Conservation (phyloP, 2,113 vertebrate genomes). For the Potamarius usumacintae region DNA sequence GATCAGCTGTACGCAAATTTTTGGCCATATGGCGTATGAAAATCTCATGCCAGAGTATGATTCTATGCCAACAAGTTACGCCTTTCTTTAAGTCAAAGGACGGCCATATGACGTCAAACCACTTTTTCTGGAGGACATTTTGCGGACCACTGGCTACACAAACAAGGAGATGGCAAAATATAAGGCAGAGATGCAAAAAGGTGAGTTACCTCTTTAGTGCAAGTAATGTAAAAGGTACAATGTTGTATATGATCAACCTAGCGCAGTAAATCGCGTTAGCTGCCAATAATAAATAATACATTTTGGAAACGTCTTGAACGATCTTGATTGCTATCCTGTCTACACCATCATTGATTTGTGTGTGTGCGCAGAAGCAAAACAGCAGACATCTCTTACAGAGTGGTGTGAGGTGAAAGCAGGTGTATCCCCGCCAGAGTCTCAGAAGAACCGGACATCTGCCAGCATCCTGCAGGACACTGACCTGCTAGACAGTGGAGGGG, state of each 20-base stretch:
- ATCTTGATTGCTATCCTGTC: neutral
- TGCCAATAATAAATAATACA: too few species aligned
- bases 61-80: neutral
- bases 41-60: neutral
- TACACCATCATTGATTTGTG: neutral
- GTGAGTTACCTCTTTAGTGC: constrained; percentile 61
- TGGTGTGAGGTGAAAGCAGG: constrained; percentile 80
- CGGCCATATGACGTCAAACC: constrained; percentile 90
- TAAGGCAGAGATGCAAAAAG: constrained; percentile 82
- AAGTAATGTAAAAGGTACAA: neutral
- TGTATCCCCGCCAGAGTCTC: constrained; percentile 61
- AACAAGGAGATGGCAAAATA: constrained; percentile 83
- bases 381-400: constrained; percentile 79
- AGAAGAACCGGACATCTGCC: constrained; percentile 63
- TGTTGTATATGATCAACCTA: too few species aligned
- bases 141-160: constrained; percentile 83
- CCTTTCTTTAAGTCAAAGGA: constrained; percentile 80
- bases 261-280: too few species aligned
- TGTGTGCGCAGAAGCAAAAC: constrained; percentile 76
- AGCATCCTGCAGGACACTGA: constrained; percentile 67
- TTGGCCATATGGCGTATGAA: neutral
- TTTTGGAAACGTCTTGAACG: neutral
- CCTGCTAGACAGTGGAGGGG: constrained; percentile 69
- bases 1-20: neutral
- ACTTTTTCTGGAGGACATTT: constrained; percentile 90